Conservation (phyloP, 2,113 vertebrate genomes). For the Oryzias melastigma region DNA sequence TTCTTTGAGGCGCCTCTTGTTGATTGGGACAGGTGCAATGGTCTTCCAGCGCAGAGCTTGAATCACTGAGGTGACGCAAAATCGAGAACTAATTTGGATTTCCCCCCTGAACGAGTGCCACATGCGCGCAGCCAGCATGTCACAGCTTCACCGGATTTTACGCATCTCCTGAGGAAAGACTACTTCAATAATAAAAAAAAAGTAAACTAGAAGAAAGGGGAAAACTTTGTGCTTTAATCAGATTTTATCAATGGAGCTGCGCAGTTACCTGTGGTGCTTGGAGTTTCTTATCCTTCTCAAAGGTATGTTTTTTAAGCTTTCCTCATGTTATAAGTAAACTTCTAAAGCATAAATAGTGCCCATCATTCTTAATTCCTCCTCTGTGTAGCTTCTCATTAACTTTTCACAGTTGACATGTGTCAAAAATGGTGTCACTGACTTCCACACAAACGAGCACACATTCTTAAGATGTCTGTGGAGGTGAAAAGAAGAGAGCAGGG, state of each 20-base stretch:
- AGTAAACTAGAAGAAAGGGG: background rate
- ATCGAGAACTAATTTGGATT: background rate
- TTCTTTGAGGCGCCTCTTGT: slow-evolving; percentile 25
- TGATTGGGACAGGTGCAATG: slow-evolving; percentile 56
- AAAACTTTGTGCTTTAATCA: slow-evolving; percentile 13
- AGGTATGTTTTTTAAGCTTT: slow-evolving; percentile 61
- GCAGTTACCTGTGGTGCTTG: slow-evolving; percentile 64
- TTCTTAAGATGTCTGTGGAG: slow-evolving; percentile 39
- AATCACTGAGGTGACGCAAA: slow-evolving; percentile 24
- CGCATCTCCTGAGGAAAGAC: slow-evolving; percentile 42
- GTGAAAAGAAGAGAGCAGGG: slow-evolving; percentile 12
- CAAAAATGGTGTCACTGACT: slow-evolving; percentile 25
- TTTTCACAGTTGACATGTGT: slow-evolving; percentile 17
- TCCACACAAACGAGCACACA: slow-evolving; percentile 31
- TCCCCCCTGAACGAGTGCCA: background rate
- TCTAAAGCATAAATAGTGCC: too few relatives aligned
- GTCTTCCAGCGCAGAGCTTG: slow-evolving; percentile 19
- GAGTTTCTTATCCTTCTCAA: slow-evolving; percentile 69
- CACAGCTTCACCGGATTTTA: slow-evolving; percentile 43
- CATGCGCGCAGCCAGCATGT: slow-evolving; percentile 38
- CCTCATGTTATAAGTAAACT: background rate
- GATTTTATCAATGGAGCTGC: slow-evolving; percentile 69
- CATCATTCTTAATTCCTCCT: too few relatives aligned
- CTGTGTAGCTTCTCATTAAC: slow-evolving; percentile 11
- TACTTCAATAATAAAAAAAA: slow-evolving; percentile 16